A percentile compares a stretch with the other conserved stretches of the same genome.
These are phyloP conservation scores for Sebastes fasciatus DNA, from an alignment of 2,113 vertebrate species.

Conservation along the genomic window DNA sequence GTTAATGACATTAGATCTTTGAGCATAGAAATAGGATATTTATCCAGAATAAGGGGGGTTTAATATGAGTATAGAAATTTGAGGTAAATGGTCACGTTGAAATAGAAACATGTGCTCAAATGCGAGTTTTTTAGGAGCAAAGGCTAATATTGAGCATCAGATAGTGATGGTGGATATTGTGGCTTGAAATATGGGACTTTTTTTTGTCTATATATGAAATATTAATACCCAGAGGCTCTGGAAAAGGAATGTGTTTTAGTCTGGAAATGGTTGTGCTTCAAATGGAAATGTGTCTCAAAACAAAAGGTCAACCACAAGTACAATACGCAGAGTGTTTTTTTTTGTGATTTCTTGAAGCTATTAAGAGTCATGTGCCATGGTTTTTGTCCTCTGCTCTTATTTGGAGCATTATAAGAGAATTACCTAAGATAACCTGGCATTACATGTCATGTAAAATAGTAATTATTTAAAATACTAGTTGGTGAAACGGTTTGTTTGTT, in stretches of 20 bases:
- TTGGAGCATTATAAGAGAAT: background rate
- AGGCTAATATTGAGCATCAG: background rate
- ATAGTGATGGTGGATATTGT: slow-evolving; percentile 13
- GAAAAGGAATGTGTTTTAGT: slow-evolving; percentile 23
- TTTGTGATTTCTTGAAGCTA: background rate
- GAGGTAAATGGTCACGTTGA: background rate
- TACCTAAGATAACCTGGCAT: background rate
- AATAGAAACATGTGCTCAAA: slow-evolving; percentile 5
- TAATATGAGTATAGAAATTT: slow-evolving; percentile 16
- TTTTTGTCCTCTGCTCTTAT: background rate
- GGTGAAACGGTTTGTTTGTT: background rate
- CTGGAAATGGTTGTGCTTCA: slow-evolving; percentile 24
- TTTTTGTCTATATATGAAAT: slow-evolving; percentile 30
- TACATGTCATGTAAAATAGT: slow-evolving; percentile 2
- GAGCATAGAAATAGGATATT: background rate
- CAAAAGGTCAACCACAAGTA: slow-evolving; percentile 38
- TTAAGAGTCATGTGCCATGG: slow-evolving; percentile 7
- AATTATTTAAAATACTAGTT: background rate
- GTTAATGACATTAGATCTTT: too few species aligned
- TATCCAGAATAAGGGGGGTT: background rate
- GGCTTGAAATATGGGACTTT: slow-evolving; percentile 27
- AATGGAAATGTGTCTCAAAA: slow-evolving; percentile 32
- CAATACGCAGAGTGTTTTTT: background rate
- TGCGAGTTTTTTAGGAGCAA: background rate
- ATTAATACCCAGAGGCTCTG: slow-evolving; percentile 33